A percentile compares a stretch with the other conserved stretches of the same genome.
These are phyloP conservation scores for Excalfactoria chinensis DNA, from an alignment of 2,113 vertebrate species.

Conservation along the genomic window DNA sequence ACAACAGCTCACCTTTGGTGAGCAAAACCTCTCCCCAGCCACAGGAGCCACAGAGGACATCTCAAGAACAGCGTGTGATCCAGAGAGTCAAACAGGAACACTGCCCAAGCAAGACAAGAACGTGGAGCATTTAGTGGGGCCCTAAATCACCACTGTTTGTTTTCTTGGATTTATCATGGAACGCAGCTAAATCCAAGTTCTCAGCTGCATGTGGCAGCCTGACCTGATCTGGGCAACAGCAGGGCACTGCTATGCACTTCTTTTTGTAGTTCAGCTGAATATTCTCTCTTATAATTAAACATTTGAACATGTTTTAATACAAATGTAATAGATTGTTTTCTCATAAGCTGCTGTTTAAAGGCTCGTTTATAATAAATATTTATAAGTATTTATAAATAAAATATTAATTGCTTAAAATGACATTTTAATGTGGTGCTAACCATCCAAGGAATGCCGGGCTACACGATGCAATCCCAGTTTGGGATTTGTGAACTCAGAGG, in stretches of 20 bases:
- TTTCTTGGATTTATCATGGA: neutral
- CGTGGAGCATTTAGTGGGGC: neutral
- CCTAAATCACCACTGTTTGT: neutral
- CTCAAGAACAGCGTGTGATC: neutral
- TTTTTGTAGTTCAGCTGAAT: slow-evolving; percentile 57
- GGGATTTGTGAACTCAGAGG: neutral
- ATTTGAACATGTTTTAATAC: slow-evolving; percentile 68
- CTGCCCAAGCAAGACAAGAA: neutral
- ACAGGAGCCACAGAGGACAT: neutral
- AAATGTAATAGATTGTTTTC: slow-evolving; percentile 65
- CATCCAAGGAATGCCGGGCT: slow-evolving; percentile 1
- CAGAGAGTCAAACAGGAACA: neutral
- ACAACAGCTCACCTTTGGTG: neutral
- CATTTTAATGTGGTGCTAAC: slow-evolving; percentile 52
- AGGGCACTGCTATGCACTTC: neutral
- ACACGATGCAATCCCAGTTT: neutral
- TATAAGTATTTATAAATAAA: slow-evolving; percentile 75
- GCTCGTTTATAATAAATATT: slow-evolving; percentile 71
- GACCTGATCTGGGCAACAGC: slow-evolving; percentile 11
- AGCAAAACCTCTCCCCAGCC: neutral
- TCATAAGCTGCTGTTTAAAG: slow-evolving; percentile 63
- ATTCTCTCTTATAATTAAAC: slow-evolving; percentile 63
- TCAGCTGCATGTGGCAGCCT: neutral
- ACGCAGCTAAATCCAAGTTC: neutral
- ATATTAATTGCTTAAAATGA: slow-evolving; percentile 73